phyloP scores from a whole-genome alignment of 1,140 invertebrate genomes.

The Drosophila melanica region DNA sequence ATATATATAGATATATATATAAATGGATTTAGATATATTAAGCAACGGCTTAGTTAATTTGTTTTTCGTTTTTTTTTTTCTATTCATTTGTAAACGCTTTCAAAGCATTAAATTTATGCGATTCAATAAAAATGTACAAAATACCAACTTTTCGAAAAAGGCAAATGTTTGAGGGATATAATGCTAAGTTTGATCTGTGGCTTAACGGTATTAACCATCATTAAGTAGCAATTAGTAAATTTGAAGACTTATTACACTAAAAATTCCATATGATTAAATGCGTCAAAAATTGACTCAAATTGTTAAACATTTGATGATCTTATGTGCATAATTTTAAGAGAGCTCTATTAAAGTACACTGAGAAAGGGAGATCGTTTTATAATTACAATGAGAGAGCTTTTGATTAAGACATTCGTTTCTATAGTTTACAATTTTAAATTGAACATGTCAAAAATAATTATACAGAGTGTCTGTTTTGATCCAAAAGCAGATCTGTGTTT shows the following conservation, averaged over 20 bases:
- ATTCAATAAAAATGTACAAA: constrained; percentile 74
- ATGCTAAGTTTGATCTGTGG: constrained; percentile 69
- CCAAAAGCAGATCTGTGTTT: constrained; percentile 59
- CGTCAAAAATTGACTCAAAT: constrained; percentile 82
- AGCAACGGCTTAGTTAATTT: constrained; percentile 56
- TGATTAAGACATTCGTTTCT: constrained; percentile 24
- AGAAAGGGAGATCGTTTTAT: constrained; percentile 43
- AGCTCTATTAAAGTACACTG: constrained; percentile 19
- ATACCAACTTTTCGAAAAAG: constrained; percentile 68
- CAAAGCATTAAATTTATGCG: constrained; percentile 64
- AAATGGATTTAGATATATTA: constrained; percentile 28
- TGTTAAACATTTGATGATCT: constrained; percentile 66
- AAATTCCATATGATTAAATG: constrained; percentile 79
- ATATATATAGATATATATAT: constrained; percentile 35
- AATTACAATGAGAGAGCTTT: constrained; percentile 30
- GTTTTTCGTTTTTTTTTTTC: constrained; percentile 17
- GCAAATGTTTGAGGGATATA: constrained; percentile 69
- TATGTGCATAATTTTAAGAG: constrained; percentile 34
- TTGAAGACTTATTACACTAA: constrained; percentile 61
- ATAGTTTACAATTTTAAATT: constrained; percentile 41
- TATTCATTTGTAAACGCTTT: constrained; percentile 59
- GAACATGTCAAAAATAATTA: constrained; percentile 29
- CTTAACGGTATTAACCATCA: constrained; percentile 39
- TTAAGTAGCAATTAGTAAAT: constrained; percentile 62
- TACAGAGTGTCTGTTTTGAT: constrained; percentile 42